These are phyloP conservation scores for Vipera latastei DNA, from an alignment of 2,797 vertebrate genomes.

Conservation along the genomic window DNA sequence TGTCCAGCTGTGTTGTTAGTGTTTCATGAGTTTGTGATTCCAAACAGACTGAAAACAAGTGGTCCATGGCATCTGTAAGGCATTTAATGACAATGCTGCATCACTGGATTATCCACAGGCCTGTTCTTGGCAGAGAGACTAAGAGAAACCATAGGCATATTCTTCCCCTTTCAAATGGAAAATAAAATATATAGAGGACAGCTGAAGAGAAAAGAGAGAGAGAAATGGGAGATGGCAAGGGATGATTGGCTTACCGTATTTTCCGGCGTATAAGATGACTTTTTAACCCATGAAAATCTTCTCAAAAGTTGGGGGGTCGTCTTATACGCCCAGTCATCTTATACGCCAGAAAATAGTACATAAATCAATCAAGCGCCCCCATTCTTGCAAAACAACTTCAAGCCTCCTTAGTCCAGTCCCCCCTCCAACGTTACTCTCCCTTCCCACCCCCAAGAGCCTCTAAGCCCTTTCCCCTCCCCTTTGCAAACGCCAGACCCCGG, in stretches of 20 bases:
- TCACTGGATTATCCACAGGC: background rate
- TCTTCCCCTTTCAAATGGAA: background rate
- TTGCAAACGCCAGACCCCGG: too few relatives aligned
- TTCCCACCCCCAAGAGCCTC: too few relatives aligned
- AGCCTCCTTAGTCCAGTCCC: too few relatives aligned
- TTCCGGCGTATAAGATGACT: too few relatives aligned
- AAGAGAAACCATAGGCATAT: background rate
- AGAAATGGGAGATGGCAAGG: background rate
- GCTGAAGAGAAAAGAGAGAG: background rate
- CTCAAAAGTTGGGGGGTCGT: too few relatives aligned
- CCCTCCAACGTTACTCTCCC: too few relatives aligned
- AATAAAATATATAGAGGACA: background rate
- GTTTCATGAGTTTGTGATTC: conserved; percentile 38
- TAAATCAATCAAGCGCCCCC: too few relatives aligned
- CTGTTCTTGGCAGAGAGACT: background rate
- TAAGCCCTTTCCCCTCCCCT: too few relatives aligned
- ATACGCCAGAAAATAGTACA: too few relatives aligned
- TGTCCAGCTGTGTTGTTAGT: conserved; percentile 17
- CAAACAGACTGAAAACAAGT: background rate
- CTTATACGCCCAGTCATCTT: too few relatives aligned
- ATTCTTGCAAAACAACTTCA: too few relatives aligned
- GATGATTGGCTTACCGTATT: background rate
- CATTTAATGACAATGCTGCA: background rate
- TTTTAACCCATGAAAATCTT: too few relatives aligned
- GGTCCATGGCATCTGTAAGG: background rate